Base-by-base conservation (phyloP, 2,888 invertebrate species). In the Tenthredo amoena region DNA sequence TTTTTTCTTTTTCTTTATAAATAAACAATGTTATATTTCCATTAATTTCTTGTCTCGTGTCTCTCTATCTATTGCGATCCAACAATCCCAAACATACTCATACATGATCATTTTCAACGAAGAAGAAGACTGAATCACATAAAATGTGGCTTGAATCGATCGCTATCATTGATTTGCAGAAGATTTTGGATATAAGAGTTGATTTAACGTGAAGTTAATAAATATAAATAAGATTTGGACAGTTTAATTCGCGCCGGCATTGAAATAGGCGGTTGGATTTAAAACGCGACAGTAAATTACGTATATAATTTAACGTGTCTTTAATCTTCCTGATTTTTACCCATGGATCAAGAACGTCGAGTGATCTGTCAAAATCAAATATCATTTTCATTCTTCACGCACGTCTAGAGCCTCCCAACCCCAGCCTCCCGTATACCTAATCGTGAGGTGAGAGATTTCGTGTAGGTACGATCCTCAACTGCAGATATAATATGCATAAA, bases 1-100 rank as follows among this genome's bases (percentile, higher is more conserved):
- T 88, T 89, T 12, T 47, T 47, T 15, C 12, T 47, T 47, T 90
- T 88, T 87, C 88, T 91, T 91, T 91, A 89, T 89, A 89, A 91
- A 89, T 90, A 90, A 89, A 89, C 86, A 85, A 84, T 87, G 85
- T 89, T 89, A 90, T 88, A 89, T 88, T 88, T 89, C 87, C 88
- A 89, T 55, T n/a, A 79, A 58, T n/a, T 55, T 55, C 10, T 34
- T 5, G 2, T 15, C 0, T 50, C 6, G 21, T 26, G 2, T 76
- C 26, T 26, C 7, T 47, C n/a, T n/a, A 1, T n/a, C 65, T 31
- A 4, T 15, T 68, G 3, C 7, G 0, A 68, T 15, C 6, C 18
- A 15, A 47, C 47, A 47, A 47, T 3, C 12, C 47, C 47, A 15
- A 47, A 47, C 12, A 15, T 47, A 47, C 15, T 2, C 47, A 31